These are phyloP conservation scores for Myopa tessellatipennis DNA, from an alignment of 2,888 invertebrate species.

Conservation along the genomic window DNA sequence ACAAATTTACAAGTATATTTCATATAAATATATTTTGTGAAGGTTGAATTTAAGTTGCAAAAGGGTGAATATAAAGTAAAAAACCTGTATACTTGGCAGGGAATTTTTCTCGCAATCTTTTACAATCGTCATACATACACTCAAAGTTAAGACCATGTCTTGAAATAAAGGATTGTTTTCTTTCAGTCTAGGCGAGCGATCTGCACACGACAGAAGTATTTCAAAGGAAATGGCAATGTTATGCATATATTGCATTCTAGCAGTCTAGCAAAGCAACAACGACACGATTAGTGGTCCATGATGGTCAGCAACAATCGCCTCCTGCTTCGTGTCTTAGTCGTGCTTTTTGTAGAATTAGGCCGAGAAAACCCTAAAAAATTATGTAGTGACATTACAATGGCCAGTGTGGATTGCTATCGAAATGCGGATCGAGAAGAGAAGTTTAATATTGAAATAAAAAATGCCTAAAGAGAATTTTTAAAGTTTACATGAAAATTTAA, in stretches of 20 bases:
- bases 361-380: constrained; percentile 3
- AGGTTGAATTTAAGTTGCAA: too few relatives aligned
- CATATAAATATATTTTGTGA: too few relatives aligned
- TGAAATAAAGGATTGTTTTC: background rate
- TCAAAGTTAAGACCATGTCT: too few relatives aligned
- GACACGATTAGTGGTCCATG: background rate
- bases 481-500: too few relatives aligned
- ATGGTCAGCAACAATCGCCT: background rate
- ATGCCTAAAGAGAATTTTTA: too few relatives aligned
- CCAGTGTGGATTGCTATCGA: background rate
- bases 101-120: too few relatives aligned
- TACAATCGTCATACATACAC: too few relatives aligned
- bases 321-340: background rate
- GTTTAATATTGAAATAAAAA: too few relatives aligned
- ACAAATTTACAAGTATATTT: too few relatives aligned
- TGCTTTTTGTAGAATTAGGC: constrained; percentile 18
- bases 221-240: constrained; percentile 61
- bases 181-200: constrained; percentile 21
- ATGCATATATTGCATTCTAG: constrained; percentile 3
- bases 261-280: background rate
- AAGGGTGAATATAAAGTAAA: too few relatives aligned
- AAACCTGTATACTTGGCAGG: too few relatives aligned
- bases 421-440: too few relatives aligned
- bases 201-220: constrained; percentile 59
- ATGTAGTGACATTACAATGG: constrained; percentile 9